Base-by-base conservation (phyloP, 2,113 vertebrate genomes). In the Tachysurus vachellii region DNA sequence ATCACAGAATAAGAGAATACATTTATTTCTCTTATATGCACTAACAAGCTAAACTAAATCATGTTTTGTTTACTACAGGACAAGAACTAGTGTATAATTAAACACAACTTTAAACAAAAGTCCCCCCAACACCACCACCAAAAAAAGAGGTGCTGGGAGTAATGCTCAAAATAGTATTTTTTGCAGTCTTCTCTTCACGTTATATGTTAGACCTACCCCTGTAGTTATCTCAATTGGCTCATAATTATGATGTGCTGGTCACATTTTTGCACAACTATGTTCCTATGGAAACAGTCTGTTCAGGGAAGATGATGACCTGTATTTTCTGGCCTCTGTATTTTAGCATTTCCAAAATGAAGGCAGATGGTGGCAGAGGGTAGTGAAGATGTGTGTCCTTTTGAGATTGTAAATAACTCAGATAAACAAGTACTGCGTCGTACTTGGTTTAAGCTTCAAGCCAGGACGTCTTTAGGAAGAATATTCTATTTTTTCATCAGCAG, bases 261-360 rank as follows among this genome's bases (percentile, higher is more conserved):
- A 80, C 26, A 61, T 68, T 82, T 85, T 83, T 82, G 82, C 66
- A 83, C 36, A 83, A 83, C 84, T 66, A 85, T n/a, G 89, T 90
- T 90, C 64, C 89, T 87, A 88, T 90, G 89, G 89, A 85, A 85
- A 90, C 87, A 66, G 42, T 80, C 47, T 73, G 23, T 59, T 81
- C 62, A 14, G 31, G 54, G 79, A 85, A 23, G 57, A 80, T 2
- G 86, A 83, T 5, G 21, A 73, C 17, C 64, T 76, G 47, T 82
- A 64, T 47, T 10, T 62, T 59, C 59, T 57, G 59, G 17, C 47
- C 28, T 64, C 56, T 42, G 79, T 59, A 56, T 83, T 76, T 57
- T 66, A 73, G 47, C 50, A 75, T 76, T 77, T 66, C 44, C 28
- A 54, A 28, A 3, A 62, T 53, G 53, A 28, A 76, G 31, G 62